A percentile compares a stretch with the other conserved stretches of the same genome.
Evolutionary conservation across 2,113 vertebrate genomes (phyloP).

Genomic region (Balaeniceps rex): DNA sequence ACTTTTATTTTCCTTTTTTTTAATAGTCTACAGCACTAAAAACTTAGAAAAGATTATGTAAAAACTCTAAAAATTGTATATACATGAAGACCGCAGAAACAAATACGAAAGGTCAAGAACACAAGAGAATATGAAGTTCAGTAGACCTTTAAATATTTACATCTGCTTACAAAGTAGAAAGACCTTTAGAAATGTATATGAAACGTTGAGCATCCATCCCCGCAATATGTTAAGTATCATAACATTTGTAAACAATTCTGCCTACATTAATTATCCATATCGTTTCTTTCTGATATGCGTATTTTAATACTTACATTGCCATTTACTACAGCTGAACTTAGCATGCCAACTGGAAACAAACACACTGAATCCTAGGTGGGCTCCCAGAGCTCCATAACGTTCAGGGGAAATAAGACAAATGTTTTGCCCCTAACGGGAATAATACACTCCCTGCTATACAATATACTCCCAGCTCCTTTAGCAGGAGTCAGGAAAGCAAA

Average conservation of each 20-base stretch:
- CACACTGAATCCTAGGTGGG: background rate
- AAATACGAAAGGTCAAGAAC: background rate
- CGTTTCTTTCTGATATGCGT: background rate
- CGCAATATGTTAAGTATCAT: background rate
- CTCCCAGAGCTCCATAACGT: fast-evolving
- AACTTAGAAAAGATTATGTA: background rate
- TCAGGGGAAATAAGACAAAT: background rate
- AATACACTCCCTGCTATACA: background rate
- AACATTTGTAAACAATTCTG: background rate
- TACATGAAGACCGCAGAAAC: background rate
- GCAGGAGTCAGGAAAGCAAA: background rate
- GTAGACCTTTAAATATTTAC: background rate
- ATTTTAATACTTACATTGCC: background rate
- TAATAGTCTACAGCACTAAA: background rate
- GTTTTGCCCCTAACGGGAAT: background rate
- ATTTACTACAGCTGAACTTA: background rate
- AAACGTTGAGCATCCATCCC: background rate
- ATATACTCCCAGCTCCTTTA: background rate
- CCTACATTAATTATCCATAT: background rate
- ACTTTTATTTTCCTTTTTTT: background rate
- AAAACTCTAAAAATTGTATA: background rate
- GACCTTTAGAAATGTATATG: background rate
- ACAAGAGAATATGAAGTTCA: background rate
- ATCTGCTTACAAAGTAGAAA: background rate
- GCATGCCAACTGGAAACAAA: background rate